These are phyloP conservation scores for Natrix natrix DNA, from an alignment of 2,797 vertebrate genomes.

Conservation along the genomic window DNA sequence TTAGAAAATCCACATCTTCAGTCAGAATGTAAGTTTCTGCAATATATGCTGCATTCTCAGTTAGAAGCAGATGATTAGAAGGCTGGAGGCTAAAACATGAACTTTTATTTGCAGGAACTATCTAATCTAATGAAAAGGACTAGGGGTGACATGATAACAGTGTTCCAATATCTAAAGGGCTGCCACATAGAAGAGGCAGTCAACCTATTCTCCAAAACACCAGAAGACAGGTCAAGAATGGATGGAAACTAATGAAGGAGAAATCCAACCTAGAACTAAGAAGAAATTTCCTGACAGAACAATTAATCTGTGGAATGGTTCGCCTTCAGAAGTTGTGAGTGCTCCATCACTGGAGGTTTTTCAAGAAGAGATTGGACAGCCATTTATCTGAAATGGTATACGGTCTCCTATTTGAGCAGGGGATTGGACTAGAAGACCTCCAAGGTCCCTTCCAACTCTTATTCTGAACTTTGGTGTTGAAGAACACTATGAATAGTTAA, in stretches of 20 bases:
- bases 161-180: background rate
- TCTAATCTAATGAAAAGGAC: background rate
- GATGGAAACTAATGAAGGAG: background rate
- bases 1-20: background rate
- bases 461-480: background rate
- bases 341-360: background rate
- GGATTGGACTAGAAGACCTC: background rate
- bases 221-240: background rate
- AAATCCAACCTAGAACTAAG: background rate
- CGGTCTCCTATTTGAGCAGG: background rate
- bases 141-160: background rate
- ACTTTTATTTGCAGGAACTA: background rate
- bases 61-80: background rate
- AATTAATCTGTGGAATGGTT: background rate
- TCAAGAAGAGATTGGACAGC: background rate
- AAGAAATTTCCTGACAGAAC: background rate
- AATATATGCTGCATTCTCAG: background rate
- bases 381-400: background rate
- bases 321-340: background rate
- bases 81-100: background rate
- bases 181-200: background rate
- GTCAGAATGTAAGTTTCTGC: background rate
- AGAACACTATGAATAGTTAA: too few relatives aligned
- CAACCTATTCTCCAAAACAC: background rate
- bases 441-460: background rate